Evolutionary conservation across 2,797 vertebrate genomes (phyloP), one percentile per base, ranked within the genome.

Genomic region (Vultur gryphus): DNA sequence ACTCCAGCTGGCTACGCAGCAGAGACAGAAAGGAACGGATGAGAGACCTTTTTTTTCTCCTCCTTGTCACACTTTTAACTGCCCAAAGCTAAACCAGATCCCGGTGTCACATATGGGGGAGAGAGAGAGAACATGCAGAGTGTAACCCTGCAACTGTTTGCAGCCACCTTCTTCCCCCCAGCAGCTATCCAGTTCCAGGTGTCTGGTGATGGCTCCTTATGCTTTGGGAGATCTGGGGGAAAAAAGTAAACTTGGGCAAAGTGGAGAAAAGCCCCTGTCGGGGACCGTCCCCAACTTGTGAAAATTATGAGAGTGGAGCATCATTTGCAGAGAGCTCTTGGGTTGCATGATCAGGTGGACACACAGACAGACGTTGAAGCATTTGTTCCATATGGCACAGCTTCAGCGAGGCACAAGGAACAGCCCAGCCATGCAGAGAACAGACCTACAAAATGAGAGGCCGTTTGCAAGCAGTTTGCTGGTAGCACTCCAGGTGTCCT

Each of bases 321-420:
- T 41, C 0, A 0, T 93, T 83, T 96, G 71, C 86, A 87, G 88
- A 79, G 55, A 87, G 75, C 64, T 91, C 65, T 67, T 18, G 55
- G 65, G 84, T 49, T 71, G 57, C 75, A 58, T 0, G 23, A 84
- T 85, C 90, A 89, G 89, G 93, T 93, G 92, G 96, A 95, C 88
- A 93, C 73, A 71, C 78, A 89, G 93, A 92, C 93, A 97, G 96
- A 97, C 90, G 44, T 37, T 95, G 90, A 58, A 94, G 84, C 93
- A 92, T 94, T 96, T 96, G 92, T 31, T 97, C 95, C 95, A 95
- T 96, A 94, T 95, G 95, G 94, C 93, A 95, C 86, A 89, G 73
- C 84, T 96, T 96, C 95, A 96, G 95, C 4, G 6, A 92, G 90
- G 86, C 90, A 90, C 83, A 66, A 75, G 86, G 84, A 95, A 20